A percentile compares a stretch with the other conserved stretches of the same genome.
Evolutionary conservation across 2,888 invertebrate genomes (phyloP).

Genomic region (Girardia tigrina): DNA sequence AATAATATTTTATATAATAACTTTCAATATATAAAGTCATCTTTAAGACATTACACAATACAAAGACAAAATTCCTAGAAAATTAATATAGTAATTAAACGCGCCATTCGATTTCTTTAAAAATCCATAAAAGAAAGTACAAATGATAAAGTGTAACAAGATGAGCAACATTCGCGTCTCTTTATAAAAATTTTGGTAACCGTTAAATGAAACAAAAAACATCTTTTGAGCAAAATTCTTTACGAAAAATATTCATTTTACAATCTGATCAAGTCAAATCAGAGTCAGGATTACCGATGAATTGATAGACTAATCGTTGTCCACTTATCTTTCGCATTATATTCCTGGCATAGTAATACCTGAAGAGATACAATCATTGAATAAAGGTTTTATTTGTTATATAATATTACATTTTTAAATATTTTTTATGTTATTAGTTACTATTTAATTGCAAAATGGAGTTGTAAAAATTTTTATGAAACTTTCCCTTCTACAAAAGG

Average conservation of each 20-base stretch:
- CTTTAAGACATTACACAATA: no score
- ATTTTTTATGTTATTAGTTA: no score
- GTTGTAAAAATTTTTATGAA: no score
- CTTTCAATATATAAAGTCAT: no score
- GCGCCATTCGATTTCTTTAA: neutral
- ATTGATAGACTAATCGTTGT: conserved; percentile 35
- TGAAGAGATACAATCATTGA: conserved; percentile 21
- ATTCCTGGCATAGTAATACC: conserved; percentile 36
- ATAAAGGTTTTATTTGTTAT: no score
- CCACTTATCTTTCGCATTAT: conserved; percentile 33
- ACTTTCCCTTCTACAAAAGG: no score
- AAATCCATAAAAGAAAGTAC: conserved; percentile 1
- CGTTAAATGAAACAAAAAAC: neutral
- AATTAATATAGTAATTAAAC: no score
- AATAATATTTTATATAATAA: no score
- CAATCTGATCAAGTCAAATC: neutral
- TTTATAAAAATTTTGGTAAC: neutral
- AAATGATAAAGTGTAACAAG: conserved; percentile 23
- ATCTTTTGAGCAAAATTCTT: conserved; percentile 15
- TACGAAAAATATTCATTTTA: neutral
- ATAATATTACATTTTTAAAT: no score
- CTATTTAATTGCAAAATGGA: no score
- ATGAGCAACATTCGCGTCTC: conserved; percentile 11
- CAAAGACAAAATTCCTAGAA: no score
- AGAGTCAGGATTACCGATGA: neutral